phyloP scores from a whole-genome alignment of 2,113 vertebrate species.

The Neomonachus schauinslandi region DNA sequence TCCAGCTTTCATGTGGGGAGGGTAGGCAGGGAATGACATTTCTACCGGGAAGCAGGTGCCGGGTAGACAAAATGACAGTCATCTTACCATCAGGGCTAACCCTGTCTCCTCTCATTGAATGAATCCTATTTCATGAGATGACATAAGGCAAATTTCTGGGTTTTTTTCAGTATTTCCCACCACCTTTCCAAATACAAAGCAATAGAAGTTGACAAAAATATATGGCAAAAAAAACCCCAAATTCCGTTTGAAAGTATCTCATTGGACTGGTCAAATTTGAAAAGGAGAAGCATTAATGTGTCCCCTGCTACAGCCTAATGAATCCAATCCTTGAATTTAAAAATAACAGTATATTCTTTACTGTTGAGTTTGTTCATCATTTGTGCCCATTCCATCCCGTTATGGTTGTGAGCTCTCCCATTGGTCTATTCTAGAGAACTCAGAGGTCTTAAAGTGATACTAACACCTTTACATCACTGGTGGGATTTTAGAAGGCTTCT shows the following conservation, averaged over 20 bases:
- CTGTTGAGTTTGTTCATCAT: neutral
- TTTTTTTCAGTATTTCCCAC: slow-evolving; percentile 25
- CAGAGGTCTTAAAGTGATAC: neutral
- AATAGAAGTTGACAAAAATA: neutral
- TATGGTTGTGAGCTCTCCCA: neutral
- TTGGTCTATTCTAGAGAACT: neutral
- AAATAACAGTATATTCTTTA: neutral
- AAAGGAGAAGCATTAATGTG: neutral
- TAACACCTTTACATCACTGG: neutral
- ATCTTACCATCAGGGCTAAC: neutral
- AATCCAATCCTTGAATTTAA: neutral
- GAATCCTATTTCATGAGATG: neutral
- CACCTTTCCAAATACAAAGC: neutral
- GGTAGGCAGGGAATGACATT: neutral
- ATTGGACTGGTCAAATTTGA: neutral
- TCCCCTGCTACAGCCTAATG: neutral
- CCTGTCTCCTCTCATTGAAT: neutral
- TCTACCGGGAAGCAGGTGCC: neutral
- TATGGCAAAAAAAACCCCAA: neutral
- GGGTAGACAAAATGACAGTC: neutral
- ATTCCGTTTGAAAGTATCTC: neutral
- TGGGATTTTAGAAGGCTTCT: neutral
- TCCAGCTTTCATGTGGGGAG: neutral
- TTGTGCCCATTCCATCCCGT: neutral
- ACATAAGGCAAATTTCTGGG: neutral